phyloP scores from a whole-genome alignment of 1,140 invertebrate species.

The Drosophila orosa region DNA sequence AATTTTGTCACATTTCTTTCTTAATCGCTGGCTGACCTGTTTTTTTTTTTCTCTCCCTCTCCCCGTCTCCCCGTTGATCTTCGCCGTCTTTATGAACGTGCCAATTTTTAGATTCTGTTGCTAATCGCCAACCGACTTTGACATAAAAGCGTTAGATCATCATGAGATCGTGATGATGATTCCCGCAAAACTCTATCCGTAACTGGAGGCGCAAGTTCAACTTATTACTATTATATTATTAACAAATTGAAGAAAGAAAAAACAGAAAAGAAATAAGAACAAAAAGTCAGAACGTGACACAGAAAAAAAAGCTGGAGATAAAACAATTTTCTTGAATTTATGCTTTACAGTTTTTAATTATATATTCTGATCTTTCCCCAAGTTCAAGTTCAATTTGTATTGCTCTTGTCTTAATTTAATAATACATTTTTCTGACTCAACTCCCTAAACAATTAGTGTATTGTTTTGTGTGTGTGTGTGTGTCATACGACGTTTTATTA shows the following conservation, averaged over 20 bases:
- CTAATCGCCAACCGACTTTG: constrained; percentile 39
- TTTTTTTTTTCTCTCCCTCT: neutral
- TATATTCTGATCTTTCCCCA: neutral
- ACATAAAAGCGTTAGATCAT: constrained; percentile 40
- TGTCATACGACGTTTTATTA: constrained; percentile 24
- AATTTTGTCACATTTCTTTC: neutral
- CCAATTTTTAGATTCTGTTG: constrained; percentile 35
- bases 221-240: too few species aligned
- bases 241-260: constrained; percentile 8
- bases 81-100: constrained; percentile 12
- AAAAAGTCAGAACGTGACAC: constrained; percentile 36
- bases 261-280: neutral
- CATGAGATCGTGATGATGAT: constrained; percentile 19
- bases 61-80: neutral
- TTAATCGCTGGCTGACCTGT: constrained; percentile 10
- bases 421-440: constrained; percentile 21
- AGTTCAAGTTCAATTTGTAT: constrained; percentile 45
- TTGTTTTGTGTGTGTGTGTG: constrained; percentile 11
- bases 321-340: constrained; percentile 14
- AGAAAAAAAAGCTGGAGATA: constrained; percentile 12
- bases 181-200: constrained; percentile 2
- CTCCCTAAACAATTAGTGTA: constrained; percentile 1
- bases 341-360: constrained; percentile 40
- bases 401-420: constrained; percentile 14
- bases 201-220: constrained; percentile 8